Evolutionary conservation across 1,140 invertebrate species (phyloP).

Genomic region (Eueides isabella): DNA sequence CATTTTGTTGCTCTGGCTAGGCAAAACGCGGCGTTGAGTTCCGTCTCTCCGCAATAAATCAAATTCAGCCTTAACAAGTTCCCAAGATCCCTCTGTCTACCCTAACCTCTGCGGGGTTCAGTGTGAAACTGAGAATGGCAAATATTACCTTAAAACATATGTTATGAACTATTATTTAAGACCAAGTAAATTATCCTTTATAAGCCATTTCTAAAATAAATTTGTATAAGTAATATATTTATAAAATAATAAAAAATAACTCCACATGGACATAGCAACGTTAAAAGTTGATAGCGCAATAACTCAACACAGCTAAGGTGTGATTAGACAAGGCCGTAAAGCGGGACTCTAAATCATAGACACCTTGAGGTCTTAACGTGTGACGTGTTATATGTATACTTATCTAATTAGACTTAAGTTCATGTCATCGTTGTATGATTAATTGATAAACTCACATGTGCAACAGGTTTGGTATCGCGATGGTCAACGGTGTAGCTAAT

Average conservation of each 20-base stretch:
- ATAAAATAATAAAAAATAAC: background rate
- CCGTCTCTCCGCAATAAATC: no score
- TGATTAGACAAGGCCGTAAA: slow-evolving; percentile 37
- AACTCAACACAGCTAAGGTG: slow-evolving; percentile 35
- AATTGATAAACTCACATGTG: background rate
- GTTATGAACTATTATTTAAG: no score
- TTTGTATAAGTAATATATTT: no score
- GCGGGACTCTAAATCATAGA: slow-evolving; percentile 37
- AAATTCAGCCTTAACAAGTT: no score
- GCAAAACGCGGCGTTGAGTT: no score
- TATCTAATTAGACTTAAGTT: slow-evolving; percentile 9
- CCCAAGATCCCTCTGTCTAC: no score
- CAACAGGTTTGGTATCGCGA: background rate
- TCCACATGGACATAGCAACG: background rate
- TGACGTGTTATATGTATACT: background rate
- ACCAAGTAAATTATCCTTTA: no score
- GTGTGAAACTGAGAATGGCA: no score
- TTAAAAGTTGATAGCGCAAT: slow-evolving; percentile 10
- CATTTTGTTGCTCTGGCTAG: no score
- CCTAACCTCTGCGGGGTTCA: no score
- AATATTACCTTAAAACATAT: no score
- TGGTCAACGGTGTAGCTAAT: background rate
- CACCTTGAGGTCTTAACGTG: slow-evolving; percentile 29
- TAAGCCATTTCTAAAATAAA: no score
- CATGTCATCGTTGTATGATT: slow-evolving; percentile 6